These are phyloP conservation scores for Drosophila demipolita DNA, from an alignment of 2,888 invertebrate species.

Conservation along the genomic window DNA sequence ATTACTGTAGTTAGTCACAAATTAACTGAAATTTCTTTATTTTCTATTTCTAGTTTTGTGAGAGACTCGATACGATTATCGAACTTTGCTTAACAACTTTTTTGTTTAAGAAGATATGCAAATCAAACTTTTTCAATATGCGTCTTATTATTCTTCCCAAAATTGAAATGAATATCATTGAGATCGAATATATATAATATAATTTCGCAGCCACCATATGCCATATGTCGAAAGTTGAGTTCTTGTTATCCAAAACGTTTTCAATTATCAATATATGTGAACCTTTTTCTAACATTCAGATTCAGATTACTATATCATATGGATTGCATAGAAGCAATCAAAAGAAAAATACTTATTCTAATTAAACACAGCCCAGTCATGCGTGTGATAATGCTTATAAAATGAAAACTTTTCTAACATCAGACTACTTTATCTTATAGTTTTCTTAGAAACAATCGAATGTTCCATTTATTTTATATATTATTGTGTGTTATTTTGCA, in stretches of 20 bases:
- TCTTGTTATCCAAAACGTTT: background rate
- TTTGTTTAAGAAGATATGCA: background rate
- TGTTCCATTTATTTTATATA: background rate
- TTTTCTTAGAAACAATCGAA: background rate
- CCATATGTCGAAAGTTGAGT: background rate
- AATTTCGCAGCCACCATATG: background rate
- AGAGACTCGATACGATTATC: background rate
- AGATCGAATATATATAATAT: background rate
- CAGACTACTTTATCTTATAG: background rate
- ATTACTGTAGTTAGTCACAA: background rate
- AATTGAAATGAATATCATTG: too few species aligned
- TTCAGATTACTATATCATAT: too few species aligned
- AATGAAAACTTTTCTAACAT: background rate
- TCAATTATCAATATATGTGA: background rate
- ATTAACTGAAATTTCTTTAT: background rate
- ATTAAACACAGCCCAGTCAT: too few species aligned
- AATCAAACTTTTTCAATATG: background rate
- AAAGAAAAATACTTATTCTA: too few species aligned
- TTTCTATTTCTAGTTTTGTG: background rate
- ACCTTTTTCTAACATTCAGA: background rate
- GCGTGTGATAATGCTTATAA: too few species aligned
- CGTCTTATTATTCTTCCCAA: accelerated
- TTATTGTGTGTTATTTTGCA: background rate
- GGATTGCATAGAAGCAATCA: too few species aligned
- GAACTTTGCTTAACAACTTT: background rate